Evolutionary conservation across 2,797 vertebrate species (phyloP), one percentile per base, ranked within the genome.

Genomic region (Enteromius viviparus): DNA sequence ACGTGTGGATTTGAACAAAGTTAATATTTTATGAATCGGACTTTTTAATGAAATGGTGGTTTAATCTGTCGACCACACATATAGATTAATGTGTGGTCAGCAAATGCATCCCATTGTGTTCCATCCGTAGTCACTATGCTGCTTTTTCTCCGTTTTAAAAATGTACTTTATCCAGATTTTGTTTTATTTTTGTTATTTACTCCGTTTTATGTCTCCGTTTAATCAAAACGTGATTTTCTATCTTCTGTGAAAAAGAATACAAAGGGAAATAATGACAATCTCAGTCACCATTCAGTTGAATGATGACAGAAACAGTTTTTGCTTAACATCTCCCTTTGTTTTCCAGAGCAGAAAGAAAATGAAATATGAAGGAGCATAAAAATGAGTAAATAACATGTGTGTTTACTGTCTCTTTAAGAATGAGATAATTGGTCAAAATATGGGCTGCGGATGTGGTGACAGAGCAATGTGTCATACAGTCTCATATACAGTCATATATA

Each of bases 341-440:
- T 78, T 14, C 23, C 58, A 29, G 10, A 47, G 42, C 60, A 65
- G 76, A 47, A 47, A 78, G 26, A 65, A 77, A 26, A 58, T 58
- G 15, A 23, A 7, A 17, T 47, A 47, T 64, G 37, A 9, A 62
- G 5, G 23, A 62, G 37, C 12, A 75, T 75, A 9, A 21, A 60
- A 14, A 26, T 64, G 60, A 37, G 32, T 26, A 21, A 77, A 19
- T 9, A 47, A 29, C 53, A 34, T 53, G 3, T 64, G 58, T 77
- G 37, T 64, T 26, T 29, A 9, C 40, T 64, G 19, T 32, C 58
- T 5, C 76, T 77, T 77, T 77, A 78, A 78, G 76, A 77, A 64
- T 47, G 23, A 64, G 58, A 64, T 45, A 77, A 62, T 62, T 23
- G n/a, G 32, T 23, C 29, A 45, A 64, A 77, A 64, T 47, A 62